Conservation (phyloP, 2,888 invertebrate genomes). For the Brenthis daphne region DNA sequence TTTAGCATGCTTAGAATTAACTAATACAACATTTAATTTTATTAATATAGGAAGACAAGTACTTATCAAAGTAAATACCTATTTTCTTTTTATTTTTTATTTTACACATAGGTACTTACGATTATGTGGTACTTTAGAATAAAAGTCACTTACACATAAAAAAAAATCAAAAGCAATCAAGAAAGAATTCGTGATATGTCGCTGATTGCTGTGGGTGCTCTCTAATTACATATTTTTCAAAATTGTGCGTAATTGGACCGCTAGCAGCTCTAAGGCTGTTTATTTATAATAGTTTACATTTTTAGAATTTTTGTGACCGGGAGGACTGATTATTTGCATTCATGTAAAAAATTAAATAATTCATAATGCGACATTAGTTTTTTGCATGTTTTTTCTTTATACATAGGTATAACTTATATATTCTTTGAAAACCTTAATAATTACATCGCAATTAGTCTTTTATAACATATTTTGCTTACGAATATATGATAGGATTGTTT, state of each 20-base stretch:
- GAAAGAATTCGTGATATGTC: conserved; percentile 56
- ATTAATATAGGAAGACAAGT: no score
- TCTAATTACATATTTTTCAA: conserved; percentile 60
- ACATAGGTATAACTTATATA: no score
- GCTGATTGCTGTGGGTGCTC: conserved; percentile 49
- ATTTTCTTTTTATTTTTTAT: no score
- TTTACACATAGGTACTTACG: no score
- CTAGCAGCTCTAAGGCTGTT: conserved; percentile 25
- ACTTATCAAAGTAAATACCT: no score
- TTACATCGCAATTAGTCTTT: neutral
- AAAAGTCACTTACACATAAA: neutral
- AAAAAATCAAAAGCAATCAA: conserved; percentile 44
- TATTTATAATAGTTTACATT: conserved; percentile 35
- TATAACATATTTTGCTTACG: neutral
- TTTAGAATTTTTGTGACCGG: conserved; percentile 13
- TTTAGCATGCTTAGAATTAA: no score
- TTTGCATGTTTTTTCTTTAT: conserved; percentile 8
- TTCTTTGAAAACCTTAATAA: no score
- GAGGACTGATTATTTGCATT: neutral
- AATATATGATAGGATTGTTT: conserved; percentile 1
- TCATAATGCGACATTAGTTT: no score
- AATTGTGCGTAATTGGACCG: conserved; percentile 36
- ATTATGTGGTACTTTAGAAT: no score
- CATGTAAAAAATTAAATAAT: neutral
- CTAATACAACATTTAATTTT: no score